Evolutionary conservation across 2,797 vertebrate genomes (phyloP), one percentile per base, ranked within the genome.

Genomic region (Pachyuromys duprasi): DNA sequence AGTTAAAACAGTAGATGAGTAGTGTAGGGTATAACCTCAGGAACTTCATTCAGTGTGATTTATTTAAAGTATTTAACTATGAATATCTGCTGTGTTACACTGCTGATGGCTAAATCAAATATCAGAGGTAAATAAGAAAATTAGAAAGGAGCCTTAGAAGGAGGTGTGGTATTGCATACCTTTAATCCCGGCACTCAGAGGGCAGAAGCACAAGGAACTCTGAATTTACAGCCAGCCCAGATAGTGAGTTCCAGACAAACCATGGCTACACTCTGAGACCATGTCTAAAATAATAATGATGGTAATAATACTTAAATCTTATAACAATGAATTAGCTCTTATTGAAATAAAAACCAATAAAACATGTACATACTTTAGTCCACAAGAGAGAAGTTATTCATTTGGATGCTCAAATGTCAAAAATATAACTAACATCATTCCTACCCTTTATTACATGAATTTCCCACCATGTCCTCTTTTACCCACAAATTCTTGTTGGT

Each of bases 31-130:
- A 63, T 57, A 39, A 36, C 79, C 63, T 84, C 36, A 20, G 0
- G 69, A 49, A 2, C 28, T 45, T 45, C 80, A 84, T 91, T 94
- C 65, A 67, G 24, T 36, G 7, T 45, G 60, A 82, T 82, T 82
- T 69, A 91, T 91, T 88, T 94, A 70, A 24, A 93, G 69, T 18
- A 82, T 33, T 13, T 28, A 82, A 94, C 45, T 31, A 83, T 74
- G 9, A 70, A 33, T 89, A 86, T n/a, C 90, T 90, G 31, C 33
- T 86, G 33, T 67, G 89, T 81, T 78, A 17, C 24, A n/a, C 33
- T 28, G 13, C 14, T 86, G 39, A 49, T 79, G 74, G 53, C 36
- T 17, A 93, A 93, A 91, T n/a, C 57, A 78, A 78, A 17, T 57
- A 93, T 28, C 12, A 31, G 15, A 4, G 63, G 53, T 22, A 80